Conservation (phyloP, 1,140 invertebrate species). For the Lethrus apterus region DNA sequence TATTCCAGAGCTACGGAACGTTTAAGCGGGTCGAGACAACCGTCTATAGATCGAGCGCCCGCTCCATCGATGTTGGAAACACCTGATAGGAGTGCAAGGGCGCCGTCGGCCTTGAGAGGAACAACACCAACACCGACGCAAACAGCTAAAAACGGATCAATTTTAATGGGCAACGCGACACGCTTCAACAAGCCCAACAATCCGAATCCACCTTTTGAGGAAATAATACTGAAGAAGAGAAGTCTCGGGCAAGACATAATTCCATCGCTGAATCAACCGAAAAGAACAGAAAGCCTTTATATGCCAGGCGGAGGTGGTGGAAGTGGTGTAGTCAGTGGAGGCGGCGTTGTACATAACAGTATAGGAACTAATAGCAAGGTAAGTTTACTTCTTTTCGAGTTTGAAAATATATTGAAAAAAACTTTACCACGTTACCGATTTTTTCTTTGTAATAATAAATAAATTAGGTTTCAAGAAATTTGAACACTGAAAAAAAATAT, state of each 20-base stretch:
- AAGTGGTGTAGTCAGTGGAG: not conserved
- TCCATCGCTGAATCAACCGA: constrained; percentile 74
- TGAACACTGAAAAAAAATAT: too few relatives aligned
- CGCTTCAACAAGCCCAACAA: not conserved
- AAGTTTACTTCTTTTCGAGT: too few relatives aligned
- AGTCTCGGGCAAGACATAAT: constrained; percentile 80
- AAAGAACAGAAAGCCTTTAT: constrained; percentile 79
- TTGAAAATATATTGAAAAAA: too few relatives aligned
- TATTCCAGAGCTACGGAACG: constrained; percentile 58
- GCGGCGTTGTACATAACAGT: not conserved
- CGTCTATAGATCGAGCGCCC: constrained; percentile 61
- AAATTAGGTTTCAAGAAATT: too few relatives aligned
- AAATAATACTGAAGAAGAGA: constrained; percentile 68
- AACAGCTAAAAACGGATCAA: constrained; percentile 42
- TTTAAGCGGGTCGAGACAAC: constrained; percentile 58
- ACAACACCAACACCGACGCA: constrained; percentile 41
- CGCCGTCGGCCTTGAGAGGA: constrained; percentile 35
- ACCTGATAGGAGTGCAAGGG: constrained; percentile 35
- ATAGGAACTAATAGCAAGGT: constrained; percentile 4
- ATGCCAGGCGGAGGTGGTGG: constrained; percentile 32
- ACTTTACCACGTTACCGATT: too few relatives aligned
- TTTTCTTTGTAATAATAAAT: too few relatives aligned
- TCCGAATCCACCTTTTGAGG: constrained; percentile 61
- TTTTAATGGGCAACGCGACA: constrained; percentile 38
- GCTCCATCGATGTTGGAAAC: constrained; percentile 41